Conservation (phyloP, 1,140 invertebrate genomes). For the Lepidostoma basale region DNA sequence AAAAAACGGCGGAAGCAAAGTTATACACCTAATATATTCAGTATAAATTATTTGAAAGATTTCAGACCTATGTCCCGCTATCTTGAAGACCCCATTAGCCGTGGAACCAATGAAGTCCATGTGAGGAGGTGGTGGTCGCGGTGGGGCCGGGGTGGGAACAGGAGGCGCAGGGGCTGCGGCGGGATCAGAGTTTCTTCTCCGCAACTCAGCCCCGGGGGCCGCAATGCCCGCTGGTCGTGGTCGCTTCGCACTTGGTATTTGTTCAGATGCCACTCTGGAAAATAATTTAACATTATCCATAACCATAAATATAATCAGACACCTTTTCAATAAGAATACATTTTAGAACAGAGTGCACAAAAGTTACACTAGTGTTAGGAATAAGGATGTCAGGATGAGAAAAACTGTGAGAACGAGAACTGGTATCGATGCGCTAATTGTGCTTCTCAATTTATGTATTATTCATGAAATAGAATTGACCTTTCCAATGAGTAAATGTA, state of each 20-base stretch:
- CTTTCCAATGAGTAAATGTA: too few relatives aligned
- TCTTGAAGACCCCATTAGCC: constrained; percentile 63
- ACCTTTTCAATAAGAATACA: too few relatives aligned
- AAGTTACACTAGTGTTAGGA: not conserved
- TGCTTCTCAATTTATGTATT: too few relatives aligned
- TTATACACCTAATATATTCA: not conserved
- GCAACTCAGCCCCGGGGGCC: constrained; percentile 60
- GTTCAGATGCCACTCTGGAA: constrained; percentile 48
- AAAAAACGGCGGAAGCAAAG: not conserved
- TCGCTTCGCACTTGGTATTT: constrained; percentile 56
- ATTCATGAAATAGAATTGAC: too few relatives aligned
- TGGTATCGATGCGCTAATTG: too few relatives aligned
- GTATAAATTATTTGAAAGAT: not conserved
- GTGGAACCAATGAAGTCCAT: constrained; percentile 57
- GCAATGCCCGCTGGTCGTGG: constrained; percentile 48
- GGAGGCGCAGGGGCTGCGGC: constrained; percentile 55
- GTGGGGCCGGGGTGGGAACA: constrained; percentile 48
- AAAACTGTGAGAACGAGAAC: too few relatives aligned
- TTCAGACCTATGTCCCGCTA: constrained; percentile 67
- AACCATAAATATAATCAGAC: too few relatives aligned
- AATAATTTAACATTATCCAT: too few relatives aligned
- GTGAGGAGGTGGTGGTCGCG: constrained; percentile 47
- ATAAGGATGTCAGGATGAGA: not conserved
- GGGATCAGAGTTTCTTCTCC: constrained; percentile 75
- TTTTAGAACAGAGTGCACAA: too few relatives aligned